Percentiles rank a stretch among this genome's conserved stretches.
Evolutionary conservation across 2,888 invertebrate genomes (phyloP).

Genomic region (Pseudococcus longispinus): DNA sequence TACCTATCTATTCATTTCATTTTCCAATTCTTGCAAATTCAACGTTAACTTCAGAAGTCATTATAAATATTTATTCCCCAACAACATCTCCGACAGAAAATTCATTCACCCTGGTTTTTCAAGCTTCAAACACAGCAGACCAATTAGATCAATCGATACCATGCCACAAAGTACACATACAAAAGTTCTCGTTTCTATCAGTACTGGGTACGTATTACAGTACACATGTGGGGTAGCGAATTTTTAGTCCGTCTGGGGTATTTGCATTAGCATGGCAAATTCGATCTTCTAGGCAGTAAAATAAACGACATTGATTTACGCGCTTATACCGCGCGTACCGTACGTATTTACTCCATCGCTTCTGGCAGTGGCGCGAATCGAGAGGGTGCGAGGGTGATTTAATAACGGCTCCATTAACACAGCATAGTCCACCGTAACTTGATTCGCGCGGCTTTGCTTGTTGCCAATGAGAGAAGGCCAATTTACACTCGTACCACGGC

Average conservation of each 20-base stretch:
- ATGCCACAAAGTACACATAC: too few species aligned
- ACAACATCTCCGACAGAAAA: too few species aligned
- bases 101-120: too few species aligned
- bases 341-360: background rate
- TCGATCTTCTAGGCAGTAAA: background rate
- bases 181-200: too few species aligned
- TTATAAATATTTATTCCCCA: too few species aligned
- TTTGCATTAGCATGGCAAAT: background rate
- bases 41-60: too few species aligned
- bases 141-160: too few species aligned
- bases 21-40: too few species aligned
- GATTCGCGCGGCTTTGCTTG: background rate
- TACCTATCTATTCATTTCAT: too few species aligned
- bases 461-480: conserved; percentile 12
- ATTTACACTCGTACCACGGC: conserved; percentile 12
- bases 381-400: background rate
- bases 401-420: background rate
- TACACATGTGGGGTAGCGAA: too few species aligned
- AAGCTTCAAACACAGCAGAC: too few species aligned
- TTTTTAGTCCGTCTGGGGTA: background rate
- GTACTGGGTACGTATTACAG: too few species aligned
- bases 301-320: conserved; percentile 19
- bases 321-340: background rate
- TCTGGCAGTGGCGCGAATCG: background rate
- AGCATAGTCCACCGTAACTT: background rate